Evolutionary conservation across 1,140 invertebrate species (phyloP), one percentile per base, ranked within the genome.

Genomic region (Drosophila guanche): DNA sequence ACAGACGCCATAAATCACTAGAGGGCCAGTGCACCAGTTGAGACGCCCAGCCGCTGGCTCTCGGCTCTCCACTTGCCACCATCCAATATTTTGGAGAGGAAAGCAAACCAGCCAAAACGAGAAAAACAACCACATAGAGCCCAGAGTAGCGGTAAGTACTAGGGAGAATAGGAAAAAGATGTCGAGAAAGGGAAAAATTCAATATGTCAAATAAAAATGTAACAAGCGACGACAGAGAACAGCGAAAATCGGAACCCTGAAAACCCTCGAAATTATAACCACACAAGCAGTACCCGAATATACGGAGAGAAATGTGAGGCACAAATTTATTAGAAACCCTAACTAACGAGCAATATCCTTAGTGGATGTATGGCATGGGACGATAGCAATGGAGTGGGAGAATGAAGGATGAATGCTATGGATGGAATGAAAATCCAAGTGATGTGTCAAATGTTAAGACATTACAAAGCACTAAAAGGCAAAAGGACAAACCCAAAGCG

Each of bases 371-470:
- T 27, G 25, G 16, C 10, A 55, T 4, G 25, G 27, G 5, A 41
- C 20, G 10, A 62, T 27, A 23, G 25, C n/a, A 22, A 12, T 41
- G 29, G 40, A 23, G 16, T 51, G 47, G 20, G 51, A 43, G 14
- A 25, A n/a, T 8, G 10, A 29, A 7, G 27, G 6, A 33, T 37
- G 33, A 37, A 37, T 37, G 33, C 53, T 63, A 60, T 56, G 47
- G 58, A 67, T 46, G 20, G 51, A 48, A 63, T 43, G 40, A 68
- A 37, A 88, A 78, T 88, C 78, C 71, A 59, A 88, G 84, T 83
- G 83, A 88, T 88, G 83, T 88, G 83, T 88, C 84, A 88, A 88
- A 88, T 88, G 83, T 88, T 88, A 88, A 88, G 83, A 88, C 83
- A 89, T 88, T 88, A 88, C 83, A 89, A 89, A 88, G 83, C 83